Evolutionary conservation across 2,888 invertebrate species (phyloP).

Genomic region (Ethmia dodecea): DNA sequence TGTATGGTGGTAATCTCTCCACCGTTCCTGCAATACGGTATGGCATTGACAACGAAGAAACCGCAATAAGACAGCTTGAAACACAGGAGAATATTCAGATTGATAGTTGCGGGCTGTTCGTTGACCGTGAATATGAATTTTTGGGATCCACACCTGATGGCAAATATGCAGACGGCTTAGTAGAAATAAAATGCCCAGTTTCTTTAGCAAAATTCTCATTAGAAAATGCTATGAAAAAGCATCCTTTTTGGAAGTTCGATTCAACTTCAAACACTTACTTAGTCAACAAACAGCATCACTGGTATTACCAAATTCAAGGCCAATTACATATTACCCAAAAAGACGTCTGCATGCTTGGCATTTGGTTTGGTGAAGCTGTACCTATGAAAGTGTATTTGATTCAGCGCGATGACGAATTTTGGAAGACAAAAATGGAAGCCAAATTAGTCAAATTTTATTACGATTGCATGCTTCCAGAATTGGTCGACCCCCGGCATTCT

Average conservation of each 20-base stretch:
- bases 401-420: conserved; percentile 8
- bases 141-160: conserved; percentile 19
- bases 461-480: conserved; percentile 5
- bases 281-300: conserved; percentile 8
- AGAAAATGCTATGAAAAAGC: not conserved
- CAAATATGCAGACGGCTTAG: conserved; percentile 5
- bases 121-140: conserved; percentile 11
- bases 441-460: conserved; percentile 6
- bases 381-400: conserved; percentile 1
- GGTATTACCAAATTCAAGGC: conserved; percentile 15
- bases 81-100: conserved; percentile 10
- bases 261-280: conserved; percentile 6
- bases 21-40: not conserved
- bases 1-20: not conserved
- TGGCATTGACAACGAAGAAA: conserved; percentile 1
- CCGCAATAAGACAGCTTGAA: conserved; percentile 2
- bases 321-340: conserved; percentile 12
- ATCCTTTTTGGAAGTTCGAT: conserved; percentile 1
- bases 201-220: conserved; percentile 1
- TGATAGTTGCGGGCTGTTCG: conserved; percentile 14
- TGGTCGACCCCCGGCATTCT: conserved; percentile 2
- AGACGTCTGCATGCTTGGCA: conserved; percentile 5
- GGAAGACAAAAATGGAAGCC: conserved; percentile 6
- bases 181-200: conserved; percentile 16
- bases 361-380: conserved; percentile 11